Percentiles rank a stretch among this genome's conserved stretches.
These are phyloP conservation scores for Falco berigora DNA, from an alignment of 2,797 vertebrate genomes.

Conservation along the genomic window DNA sequence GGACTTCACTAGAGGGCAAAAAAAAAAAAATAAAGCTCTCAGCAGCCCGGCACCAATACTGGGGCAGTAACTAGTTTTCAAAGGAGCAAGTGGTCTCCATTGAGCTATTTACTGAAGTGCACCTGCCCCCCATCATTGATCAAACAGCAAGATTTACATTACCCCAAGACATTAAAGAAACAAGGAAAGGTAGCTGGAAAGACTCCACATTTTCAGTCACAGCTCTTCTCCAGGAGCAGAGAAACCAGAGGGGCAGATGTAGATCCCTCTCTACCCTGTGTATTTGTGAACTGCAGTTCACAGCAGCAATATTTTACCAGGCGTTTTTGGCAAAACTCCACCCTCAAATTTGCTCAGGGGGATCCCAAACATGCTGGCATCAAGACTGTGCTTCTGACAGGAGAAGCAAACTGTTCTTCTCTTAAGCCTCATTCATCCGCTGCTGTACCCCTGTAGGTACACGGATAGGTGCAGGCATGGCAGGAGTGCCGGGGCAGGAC, in stretches of 20 bases:
- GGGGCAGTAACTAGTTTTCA: neutral
- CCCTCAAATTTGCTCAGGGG: neutral
- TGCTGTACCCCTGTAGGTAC: neutral
- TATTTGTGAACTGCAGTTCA: neutral
- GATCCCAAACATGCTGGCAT: neutral
- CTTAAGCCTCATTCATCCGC: neutral
- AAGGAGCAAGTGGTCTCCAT: neutral
- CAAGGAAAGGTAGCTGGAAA: neutral
- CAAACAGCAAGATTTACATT: neutral
- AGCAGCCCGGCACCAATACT: neutral
- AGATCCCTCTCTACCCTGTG: accelerated
- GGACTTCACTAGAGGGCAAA: neutral
- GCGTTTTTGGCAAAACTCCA: neutral
- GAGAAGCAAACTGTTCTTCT: neutral
- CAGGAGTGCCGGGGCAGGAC: neutral
- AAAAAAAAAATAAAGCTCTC: neutral
- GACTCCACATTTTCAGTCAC: neutral
- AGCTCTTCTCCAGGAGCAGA: neutral
- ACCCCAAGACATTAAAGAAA: neutral
- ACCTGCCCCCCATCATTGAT: neutral
- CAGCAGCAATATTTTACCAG: neutral
- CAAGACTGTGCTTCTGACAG: neutral
- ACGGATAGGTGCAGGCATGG: neutral
- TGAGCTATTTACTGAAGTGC: neutral
- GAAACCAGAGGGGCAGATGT: neutral